Evolutionary conservation across 1,140 invertebrate species (phyloP).

Genomic region (Mya arenaria): DNA sequence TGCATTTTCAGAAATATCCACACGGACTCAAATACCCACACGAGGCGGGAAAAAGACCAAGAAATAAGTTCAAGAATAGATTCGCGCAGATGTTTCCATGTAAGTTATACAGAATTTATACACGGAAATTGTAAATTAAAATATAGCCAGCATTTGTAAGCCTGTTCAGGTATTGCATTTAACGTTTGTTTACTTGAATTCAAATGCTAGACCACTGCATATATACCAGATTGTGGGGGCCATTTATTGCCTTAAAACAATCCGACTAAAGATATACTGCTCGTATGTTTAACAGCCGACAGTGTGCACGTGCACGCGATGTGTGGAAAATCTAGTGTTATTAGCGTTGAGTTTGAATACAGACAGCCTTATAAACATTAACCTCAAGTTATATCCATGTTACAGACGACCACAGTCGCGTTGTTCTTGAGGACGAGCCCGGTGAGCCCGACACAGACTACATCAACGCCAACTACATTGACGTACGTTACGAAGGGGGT

Average conservation of each 20-base stretch:
- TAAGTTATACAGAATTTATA: constrained; percentile 5
- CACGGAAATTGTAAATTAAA: not conserved
- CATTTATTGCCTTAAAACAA: too few species aligned
- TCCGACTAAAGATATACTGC: too few species aligned
- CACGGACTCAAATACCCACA: constrained; percentile 50
- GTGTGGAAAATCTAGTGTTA: not conserved
- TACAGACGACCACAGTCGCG: constrained; percentile 96
- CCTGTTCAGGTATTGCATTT: too few species aligned
- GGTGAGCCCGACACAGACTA: constrained; percentile 93
- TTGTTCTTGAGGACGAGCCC: constrained; percentile 92
- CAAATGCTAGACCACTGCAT: too few species aligned
- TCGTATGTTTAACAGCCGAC: not conserved
- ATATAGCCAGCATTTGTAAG: too few species aligned
- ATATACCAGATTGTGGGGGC: too few species aligned
- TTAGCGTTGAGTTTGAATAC: not conserved
- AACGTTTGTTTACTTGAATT: too few species aligned
- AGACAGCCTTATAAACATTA: too few species aligned
- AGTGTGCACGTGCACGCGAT: not conserved
- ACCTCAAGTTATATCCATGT: constrained; percentile 17
- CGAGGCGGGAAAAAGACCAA: constrained; percentile 46
- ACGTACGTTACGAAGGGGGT: too few species aligned
- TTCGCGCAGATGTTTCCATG: constrained; percentile 55
- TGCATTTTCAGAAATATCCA: constrained; percentile 39
- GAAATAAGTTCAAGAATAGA: constrained; percentile 57
- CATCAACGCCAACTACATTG: constrained; percentile 97